phyloP scores from a whole-genome alignment of 2,797 vertebrate species.

The Salarias fasciatus region DNA sequence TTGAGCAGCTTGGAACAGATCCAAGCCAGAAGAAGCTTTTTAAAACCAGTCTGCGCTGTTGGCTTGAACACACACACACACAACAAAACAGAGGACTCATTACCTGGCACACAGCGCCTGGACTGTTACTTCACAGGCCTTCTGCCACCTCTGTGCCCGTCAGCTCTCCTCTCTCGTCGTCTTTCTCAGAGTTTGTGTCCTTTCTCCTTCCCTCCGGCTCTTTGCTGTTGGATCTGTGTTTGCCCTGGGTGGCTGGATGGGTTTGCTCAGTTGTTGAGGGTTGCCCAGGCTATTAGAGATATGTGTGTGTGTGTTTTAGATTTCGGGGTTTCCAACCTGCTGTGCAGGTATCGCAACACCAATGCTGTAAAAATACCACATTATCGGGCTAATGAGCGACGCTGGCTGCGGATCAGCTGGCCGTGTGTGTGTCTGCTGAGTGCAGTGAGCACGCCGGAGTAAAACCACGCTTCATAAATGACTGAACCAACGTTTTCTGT shows the following conservation, averaged over 20 bases:
- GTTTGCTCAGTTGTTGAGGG: conserved; percentile 48
- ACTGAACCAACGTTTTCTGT: conserved; percentile 2
- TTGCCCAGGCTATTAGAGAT: conserved; percentile 30
- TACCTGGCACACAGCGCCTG: conserved; percentile 16
- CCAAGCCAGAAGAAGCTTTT: neutral
- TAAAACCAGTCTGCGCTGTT: too few relatives aligned
- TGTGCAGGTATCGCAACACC: conserved; percentile 9
- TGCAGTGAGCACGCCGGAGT: neutral
- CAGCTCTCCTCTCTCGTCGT: conserved; percentile 1
- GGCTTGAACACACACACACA: conserved; percentile 3
- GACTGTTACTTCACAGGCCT: conserved; percentile 3
- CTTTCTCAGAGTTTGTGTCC: conserved; percentile 23
- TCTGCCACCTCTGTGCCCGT: conserved; percentile 20
- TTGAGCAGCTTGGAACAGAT: conserved; percentile 7
- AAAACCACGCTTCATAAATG: neutral
- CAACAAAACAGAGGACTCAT: conserved; percentile 24
- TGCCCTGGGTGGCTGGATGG: conserved; percentile 45
- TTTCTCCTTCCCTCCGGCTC: conserved; percentile 17
- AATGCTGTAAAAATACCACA: conserved; percentile 52
- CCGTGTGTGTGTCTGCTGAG: conserved; percentile 9
- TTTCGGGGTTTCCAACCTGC: neutral
- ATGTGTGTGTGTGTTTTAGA: conserved; percentile 2
- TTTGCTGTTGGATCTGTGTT: conserved; percentile 45
- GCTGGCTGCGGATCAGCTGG: conserved; percentile 32
- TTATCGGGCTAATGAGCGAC: conserved; percentile 47